phyloP scores from a whole-genome alignment of 2,888 invertebrate genomes.

The Drosophila atripex region DNA sequence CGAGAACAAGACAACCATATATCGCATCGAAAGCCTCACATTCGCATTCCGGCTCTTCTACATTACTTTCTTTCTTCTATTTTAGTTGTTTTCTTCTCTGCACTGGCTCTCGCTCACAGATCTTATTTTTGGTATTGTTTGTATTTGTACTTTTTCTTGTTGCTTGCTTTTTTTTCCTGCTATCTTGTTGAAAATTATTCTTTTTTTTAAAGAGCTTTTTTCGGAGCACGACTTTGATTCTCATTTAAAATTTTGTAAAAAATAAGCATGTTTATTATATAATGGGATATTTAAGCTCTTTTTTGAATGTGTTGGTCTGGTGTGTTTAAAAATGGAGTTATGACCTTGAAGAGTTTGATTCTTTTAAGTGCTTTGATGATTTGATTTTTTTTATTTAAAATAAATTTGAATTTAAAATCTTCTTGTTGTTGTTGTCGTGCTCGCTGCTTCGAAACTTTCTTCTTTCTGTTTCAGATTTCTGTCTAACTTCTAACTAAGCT shows the following conservation, averaged over 20 bases:
- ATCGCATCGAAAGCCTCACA: neutral
- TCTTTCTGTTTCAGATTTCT: slow-evolving; percentile 36
- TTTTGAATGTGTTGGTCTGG: slow-evolving; percentile 4
- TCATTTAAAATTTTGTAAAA: slow-evolving; percentile 19
- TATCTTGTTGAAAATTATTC: slow-evolving; percentile 56
- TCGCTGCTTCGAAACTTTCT: slow-evolving; percentile 32
- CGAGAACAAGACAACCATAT: slow-evolving; percentile 13
- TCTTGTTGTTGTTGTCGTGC: slow-evolving; percentile 39
- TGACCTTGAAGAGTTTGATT: slow-evolving; percentile 73
- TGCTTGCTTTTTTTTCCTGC: slow-evolving; percentile 47
- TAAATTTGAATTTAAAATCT: neutral
- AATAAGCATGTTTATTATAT: slow-evolving; percentile 29
- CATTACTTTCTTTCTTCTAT: slow-evolving; percentile 26
- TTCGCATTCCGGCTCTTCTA: slow-evolving; percentile 17
- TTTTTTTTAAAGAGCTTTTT: slow-evolving; percentile 72
- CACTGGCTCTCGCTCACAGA: slow-evolving; percentile 28
- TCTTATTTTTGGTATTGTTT: slow-evolving; percentile 41
- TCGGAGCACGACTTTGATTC: slow-evolving; percentile 78
- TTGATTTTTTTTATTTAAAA: slow-evolving; percentile 16
- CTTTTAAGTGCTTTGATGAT: no score
- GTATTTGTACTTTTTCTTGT: slow-evolving; percentile 49
- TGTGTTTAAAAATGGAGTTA: slow-evolving; percentile 62
- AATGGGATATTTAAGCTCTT: slow-evolving; percentile 1
- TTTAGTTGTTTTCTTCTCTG: slow-evolving; percentile 7
- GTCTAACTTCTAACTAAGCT: slow-evolving; percentile 61